phyloP scores from a whole-genome alignment of 2,888 invertebrate species.

The Drosophila quinaria region DNA sequence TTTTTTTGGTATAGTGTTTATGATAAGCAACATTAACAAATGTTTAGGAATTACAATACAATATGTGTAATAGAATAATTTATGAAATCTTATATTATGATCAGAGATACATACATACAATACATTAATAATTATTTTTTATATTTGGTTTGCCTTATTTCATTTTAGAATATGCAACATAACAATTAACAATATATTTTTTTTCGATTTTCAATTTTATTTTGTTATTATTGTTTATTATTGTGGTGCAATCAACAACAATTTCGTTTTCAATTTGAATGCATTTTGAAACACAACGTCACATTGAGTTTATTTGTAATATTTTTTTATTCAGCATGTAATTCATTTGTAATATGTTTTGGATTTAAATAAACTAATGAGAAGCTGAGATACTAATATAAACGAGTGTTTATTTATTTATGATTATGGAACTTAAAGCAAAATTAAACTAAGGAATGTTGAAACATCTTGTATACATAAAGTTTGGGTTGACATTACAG shows the following conservation, averaged over 20 bases:
- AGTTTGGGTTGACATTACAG: constrained; percentile 18
- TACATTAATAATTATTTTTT: constrained; percentile 21
- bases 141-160: constrained; percentile 51
- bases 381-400: constrained; percentile 32
- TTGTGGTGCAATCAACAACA: constrained; percentile 41
- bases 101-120: constrained; percentile 34
- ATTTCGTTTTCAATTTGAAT: constrained; percentile 35
- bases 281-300: constrained; percentile 49
- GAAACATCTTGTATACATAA: constrained; percentile 62
- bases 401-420: constrained; percentile 21
- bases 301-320: constrained; percentile 29
- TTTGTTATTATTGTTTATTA: neutral
- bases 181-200: constrained; percentile 65
- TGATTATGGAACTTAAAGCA: constrained; percentile 56
- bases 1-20: constrained; percentile 45
- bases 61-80: constrained; percentile 60
- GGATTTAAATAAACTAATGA: constrained; percentile 64
- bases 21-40: constrained; percentile 73
- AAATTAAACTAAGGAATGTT: constrained; percentile 72
- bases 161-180: constrained; percentile 64
- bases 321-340: constrained; percentile 43
- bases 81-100: constrained; percentile 54
- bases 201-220: constrained; percentile 11
- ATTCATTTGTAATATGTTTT: constrained; percentile 15
- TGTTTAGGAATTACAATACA: constrained; percentile 72